Base-by-base conservation (phyloP, 2,888 invertebrate genomes). In the Leucoma salicis region DNA sequence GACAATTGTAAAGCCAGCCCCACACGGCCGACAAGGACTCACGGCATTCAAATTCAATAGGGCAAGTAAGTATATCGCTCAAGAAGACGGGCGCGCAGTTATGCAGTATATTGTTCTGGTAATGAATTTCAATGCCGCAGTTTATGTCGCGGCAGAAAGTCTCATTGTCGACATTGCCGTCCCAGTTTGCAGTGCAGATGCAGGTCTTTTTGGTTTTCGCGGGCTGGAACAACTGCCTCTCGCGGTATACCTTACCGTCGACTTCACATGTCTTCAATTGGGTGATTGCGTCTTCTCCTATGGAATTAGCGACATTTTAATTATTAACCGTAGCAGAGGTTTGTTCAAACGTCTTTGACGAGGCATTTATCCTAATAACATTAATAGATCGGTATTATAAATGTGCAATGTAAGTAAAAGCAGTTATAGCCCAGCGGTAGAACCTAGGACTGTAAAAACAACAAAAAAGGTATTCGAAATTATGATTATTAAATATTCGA, bases 31-130 rank as follows among this genome's bases (percentile, higher is more conserved):
- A n/a, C n/a, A n/a, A n/a, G 31, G 32, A 82, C 90, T 90, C 69
- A 91, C 91, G 82, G 53, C 91, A 91, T 44, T 84, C 74, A 66
- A 91, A 91, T 7, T 71, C 76, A 25, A 82, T 85, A 0, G 91
- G 91, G 39, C 91, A 91, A 37, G 78, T 78, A 5, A 72, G 57
- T 42, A 63, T 70, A 18, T 72, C 70, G 1, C 78, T 78, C 2
- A 70, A 65, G 54, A 90, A 91, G 1, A 91, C 73, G 0, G 91
- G 91, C 0, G 91, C 91, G 51, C 91, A 91, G 42, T 78, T 84
- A 1, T 78, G 67, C 37, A 74, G 58, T 8, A 91, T 57, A 31
- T 79, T 74, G 6, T 77, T 73, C 55, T 87, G 86, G 45, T 80
- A 79, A 46, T 85, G 83, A 3, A 91, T 80, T 64, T 91, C 91